phyloP scores from a whole-genome alignment of 1,140 invertebrate species.

The Sarcophaga bullata region DNA sequence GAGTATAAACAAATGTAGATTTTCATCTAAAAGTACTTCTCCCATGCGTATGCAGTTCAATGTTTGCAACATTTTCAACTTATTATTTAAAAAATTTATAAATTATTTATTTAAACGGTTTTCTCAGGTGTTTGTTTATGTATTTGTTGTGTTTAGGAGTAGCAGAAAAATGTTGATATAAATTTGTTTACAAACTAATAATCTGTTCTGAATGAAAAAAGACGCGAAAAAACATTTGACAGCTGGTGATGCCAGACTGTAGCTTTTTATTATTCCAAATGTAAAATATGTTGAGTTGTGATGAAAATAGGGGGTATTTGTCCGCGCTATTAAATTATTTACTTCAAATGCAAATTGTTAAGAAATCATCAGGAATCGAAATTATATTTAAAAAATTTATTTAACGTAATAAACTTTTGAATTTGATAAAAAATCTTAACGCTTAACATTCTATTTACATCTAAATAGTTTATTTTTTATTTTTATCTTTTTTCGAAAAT shows the following conservation, averaged over 20 bases:
- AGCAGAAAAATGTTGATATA: constrained; percentile 7
- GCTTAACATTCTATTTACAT: not conserved
- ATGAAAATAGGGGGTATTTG: not conserved
- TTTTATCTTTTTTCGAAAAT: constrained; percentile 57
- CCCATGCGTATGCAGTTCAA: constrained; percentile 49
- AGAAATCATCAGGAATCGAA: no score
- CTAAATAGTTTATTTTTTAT: constrained; percentile 46
- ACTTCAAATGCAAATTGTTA: no score
- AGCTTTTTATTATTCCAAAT: no score
- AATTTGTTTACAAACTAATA: constrained; percentile 18
- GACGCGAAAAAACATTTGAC: constrained; percentile 13
- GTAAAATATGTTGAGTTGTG: no score
- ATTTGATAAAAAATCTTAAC: not conserved
- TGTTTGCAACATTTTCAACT: constrained; percentile 33
- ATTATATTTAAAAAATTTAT: constrained; percentile 29
- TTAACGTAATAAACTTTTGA: not conserved
- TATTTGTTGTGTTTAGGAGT: not conserved
- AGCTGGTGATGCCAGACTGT: not conserved
- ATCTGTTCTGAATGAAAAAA: not conserved
- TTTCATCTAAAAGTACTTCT: constrained; percentile 54
- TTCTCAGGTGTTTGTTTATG: not conserved
- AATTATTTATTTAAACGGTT: constrained; percentile 10
- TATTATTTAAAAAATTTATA: not conserved
- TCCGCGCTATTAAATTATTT: no score
- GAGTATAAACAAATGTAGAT: constrained; percentile 49